Base-by-base conservation (phyloP, 2,888 invertebrate genomes). In the Rotaria socialis region DNA sequence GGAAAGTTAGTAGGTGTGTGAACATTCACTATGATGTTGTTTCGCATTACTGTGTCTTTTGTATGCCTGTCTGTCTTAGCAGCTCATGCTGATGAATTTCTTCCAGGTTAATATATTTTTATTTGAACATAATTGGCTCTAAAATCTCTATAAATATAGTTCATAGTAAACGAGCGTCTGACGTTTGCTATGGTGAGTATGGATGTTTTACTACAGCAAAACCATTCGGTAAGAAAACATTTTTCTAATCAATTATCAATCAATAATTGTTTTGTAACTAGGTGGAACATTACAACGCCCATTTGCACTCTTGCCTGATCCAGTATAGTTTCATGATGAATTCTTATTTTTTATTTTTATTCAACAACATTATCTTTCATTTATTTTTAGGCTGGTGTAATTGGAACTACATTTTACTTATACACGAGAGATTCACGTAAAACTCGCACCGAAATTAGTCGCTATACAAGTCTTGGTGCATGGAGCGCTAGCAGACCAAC, bases 271-370 rank as follows among this genome's bases (percentile, higher is more conserved):
- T 11, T 11, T 24, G 2, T 27, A 74, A 74, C n/a, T 52, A 74
- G 74, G 86, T 80, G 86, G 85, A 43, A 86, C 85, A 27, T 80
- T 85, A 50, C 74, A 86, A 41, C 43, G 85, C 55, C 86, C 86
- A 80, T 56, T 86, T 24, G 84, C 86, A n/a, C 27, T 86, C 5
- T 58, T 86, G 50, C 86, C 86, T 24, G 85, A 85, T 85, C 22
- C 5, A 11, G 85, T 85, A 35, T 14, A 11, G 14, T 60, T 60
- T 55, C 22, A 55, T 55, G 22, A 27, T 55, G 22, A 27, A n/a
- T 60, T 27, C 3, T 41, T n/a, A 35, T 35, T 19, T 6, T 22
- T 27, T 4, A 8, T 43, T 74, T 41, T 41, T 6, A 11, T 35
- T 41, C 41, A 16, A 14, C 47, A 11, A 58, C 2, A 16, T 35